Percentiles rank a stretch among this genome's conserved stretches.
Evolutionary conservation across 2,797 vertebrate genomes (phyloP).

Genomic region (Myoxocephalus aenaeus): DNA sequence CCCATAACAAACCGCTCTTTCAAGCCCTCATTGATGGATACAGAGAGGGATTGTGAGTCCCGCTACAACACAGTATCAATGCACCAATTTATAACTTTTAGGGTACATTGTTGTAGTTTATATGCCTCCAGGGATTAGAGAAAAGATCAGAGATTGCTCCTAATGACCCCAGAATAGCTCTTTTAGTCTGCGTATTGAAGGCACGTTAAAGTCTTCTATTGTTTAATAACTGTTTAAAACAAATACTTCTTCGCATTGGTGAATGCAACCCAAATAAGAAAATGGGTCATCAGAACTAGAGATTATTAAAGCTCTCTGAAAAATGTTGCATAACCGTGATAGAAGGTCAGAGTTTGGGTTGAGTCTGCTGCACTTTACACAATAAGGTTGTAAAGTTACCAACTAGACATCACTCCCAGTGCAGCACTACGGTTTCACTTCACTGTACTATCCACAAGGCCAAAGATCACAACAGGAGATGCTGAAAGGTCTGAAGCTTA

Average conservation of each 20-base stretch:
- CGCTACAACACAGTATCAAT: not conserved
- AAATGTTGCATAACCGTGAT: too few species aligned
- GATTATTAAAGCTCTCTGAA: not conserved
- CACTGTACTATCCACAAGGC: not conserved
- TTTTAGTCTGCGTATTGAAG: not conserved
- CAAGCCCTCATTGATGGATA: conserved; percentile 99
- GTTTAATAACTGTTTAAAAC: not conserved
- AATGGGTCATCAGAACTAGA: rapidly evolving
- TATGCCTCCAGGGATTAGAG: not conserved
- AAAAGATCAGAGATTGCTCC: not conserved
- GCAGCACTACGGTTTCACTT: not conserved
- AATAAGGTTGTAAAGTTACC: not conserved
- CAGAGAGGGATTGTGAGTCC: conserved; percentile 99
- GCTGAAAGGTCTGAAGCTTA: not conserved
- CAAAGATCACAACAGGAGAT: not conserved
- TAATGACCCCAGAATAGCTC: not conserved
- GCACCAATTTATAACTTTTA: conserved; percentile 14
- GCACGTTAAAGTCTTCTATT: not conserved
- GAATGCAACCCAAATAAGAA: not conserved
- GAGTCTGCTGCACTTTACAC: not conserved
- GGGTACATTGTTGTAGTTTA: not conserved
- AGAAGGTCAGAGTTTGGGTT: not conserved
- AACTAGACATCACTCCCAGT: not conserved
- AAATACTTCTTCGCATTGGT: not conserved
- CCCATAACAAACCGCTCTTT: conserved; percentile 99